Conservation (phyloP, 2,113 vertebrate species). For the Rattus rattus region DNA sequence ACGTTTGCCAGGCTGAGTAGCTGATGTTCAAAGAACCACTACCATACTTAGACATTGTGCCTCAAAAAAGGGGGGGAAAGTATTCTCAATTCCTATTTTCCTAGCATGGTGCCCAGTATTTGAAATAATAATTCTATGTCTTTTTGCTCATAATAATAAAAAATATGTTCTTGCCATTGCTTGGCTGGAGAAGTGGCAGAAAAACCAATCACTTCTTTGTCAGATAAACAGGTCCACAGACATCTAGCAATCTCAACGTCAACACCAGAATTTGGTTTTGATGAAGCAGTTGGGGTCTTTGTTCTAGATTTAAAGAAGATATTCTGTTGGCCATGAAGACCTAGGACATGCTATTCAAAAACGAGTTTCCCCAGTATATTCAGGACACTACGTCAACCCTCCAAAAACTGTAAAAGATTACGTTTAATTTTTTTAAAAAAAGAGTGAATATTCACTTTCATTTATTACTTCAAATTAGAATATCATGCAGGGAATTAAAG, state of each 20-base stretch:
- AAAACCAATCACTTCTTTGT: not conserved
- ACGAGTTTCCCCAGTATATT: not conserved
- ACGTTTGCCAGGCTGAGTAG: not conserved
- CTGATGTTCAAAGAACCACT: slow-evolving; percentile 12
- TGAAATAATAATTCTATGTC: not conserved
- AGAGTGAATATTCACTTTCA: not conserved
- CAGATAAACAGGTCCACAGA: not conserved
- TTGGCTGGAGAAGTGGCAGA: slow-evolving; percentile 12
- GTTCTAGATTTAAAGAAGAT: slow-evolving; percentile 15
- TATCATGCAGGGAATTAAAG: slow-evolving; percentile 47
- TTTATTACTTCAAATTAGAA: slow-evolving; percentile 50
- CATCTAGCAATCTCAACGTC: not conserved
- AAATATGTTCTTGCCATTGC: slow-evolving; percentile 14
- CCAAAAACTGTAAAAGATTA: not conserved
- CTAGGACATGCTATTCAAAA: not conserved
- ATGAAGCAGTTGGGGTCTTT: not conserved
- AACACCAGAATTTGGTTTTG: not conserved
- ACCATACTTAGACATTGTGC: not conserved
- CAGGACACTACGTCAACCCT: not conserved
- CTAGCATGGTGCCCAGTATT: slow-evolving; percentile 13
- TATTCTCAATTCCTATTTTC: slow-evolving; percentile 3
- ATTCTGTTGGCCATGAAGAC: not conserved
- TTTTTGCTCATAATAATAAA: slow-evolving; percentile 11
- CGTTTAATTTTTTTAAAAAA: slow-evolving; percentile 35
- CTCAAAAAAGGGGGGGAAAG: not conserved